A percentile compares a stretch with the other conserved stretches of the same genome.
phyloP scores from a whole-genome alignment of 1,140 invertebrate genomes.

The Periplaneta americana region DNA sequence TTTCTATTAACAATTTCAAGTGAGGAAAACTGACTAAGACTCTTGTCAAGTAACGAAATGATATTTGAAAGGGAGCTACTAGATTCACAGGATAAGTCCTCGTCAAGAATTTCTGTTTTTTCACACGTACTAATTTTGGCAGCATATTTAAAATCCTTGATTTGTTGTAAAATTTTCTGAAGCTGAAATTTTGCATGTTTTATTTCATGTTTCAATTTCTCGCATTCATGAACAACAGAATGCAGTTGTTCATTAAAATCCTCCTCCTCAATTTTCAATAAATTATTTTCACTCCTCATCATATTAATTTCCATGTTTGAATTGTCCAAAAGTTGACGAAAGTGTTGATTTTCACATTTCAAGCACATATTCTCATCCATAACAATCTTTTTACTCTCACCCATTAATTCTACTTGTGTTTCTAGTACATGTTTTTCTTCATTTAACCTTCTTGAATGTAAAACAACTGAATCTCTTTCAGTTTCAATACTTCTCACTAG shows the following conservation, averaged over 20 bases:
- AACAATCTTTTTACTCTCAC: neutral
- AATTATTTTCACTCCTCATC: neutral
- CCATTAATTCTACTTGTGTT: neutral
- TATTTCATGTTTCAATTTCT: neutral
- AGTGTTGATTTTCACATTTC: neutral
- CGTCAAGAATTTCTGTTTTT: too few species aligned
- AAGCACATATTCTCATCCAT: neutral
- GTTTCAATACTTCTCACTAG: conserved; percentile 2
- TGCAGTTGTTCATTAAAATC: neutral
- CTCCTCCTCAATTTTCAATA: conserved; percentile 3
- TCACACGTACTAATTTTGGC: too few species aligned
- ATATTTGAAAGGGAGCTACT: too few species aligned
- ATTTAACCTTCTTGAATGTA: neutral
- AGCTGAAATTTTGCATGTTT: neutral
- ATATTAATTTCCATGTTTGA: neutral
- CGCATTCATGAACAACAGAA: neutral
- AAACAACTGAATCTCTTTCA: neutral
- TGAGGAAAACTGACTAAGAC: too few species aligned
- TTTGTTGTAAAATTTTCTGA: neutral
- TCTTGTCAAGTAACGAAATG: too few species aligned
- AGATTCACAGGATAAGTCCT: too few species aligned
- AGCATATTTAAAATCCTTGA: neutral
- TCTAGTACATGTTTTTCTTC: conserved; percentile 4
- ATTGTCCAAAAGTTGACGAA: neutral
- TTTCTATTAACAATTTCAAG: too few species aligned